phyloP scores from a whole-genome alignment of 2,888 invertebrate genomes.

The Tipula vernalis region DNA sequence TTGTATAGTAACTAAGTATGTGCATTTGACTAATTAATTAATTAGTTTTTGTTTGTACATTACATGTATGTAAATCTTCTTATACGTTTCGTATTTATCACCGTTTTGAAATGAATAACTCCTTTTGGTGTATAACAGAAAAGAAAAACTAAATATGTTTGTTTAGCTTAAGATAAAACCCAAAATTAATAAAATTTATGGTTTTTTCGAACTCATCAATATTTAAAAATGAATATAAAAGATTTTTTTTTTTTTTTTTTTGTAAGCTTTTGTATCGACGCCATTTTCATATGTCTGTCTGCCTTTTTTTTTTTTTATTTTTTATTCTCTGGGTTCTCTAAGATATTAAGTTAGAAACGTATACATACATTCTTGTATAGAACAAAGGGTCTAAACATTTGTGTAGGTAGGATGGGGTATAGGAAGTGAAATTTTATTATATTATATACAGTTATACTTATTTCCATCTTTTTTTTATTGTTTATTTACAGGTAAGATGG shows the following conservation, averaged over 20 bases:
- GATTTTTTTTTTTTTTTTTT: background rate
- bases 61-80: background rate
- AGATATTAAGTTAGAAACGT: background rate
- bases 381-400: background rate
- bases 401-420: background rate
- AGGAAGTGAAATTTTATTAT: background rate
- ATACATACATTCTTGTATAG: background rate
- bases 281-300: background rate
- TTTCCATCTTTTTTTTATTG: background rate
- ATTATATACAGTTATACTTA: background rate
- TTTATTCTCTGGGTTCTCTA: background rate
- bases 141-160: background rate
- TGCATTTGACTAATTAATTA: background rate
- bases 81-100: background rate
- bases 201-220: conserved; percentile 4
- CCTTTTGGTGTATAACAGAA: background rate
- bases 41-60: background rate
- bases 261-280: background rate
- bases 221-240: background rate
- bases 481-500: background rate
- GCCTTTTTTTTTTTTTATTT: background rate
- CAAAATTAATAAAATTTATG: background rate
- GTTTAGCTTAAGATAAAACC: background rate
- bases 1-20: background rate
- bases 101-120: background rate